Conservation (phyloP, 2,797 vertebrate species). For the Tadarida brasiliensis region DNA sequence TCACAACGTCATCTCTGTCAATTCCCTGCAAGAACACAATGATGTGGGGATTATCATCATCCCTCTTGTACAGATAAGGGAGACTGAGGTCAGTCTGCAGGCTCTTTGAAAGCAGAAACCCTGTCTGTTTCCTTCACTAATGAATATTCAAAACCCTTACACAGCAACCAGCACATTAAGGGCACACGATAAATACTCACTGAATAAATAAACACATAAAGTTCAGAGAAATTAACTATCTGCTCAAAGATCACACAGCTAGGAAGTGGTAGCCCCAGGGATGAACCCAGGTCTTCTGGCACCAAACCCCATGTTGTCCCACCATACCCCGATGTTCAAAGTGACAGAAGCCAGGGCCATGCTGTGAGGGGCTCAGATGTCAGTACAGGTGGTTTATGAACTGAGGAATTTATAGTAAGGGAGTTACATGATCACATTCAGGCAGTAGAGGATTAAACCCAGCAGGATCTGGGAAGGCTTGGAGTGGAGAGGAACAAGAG, state of each 20-base stretch:
- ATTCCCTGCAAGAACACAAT: neutral
- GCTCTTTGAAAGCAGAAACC: neutral
- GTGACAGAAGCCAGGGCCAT: neutral
- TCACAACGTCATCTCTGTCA: fast-evolving
- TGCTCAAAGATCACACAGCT: neutral
- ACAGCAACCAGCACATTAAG: neutral
- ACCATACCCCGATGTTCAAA: neutral
- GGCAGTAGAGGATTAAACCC: neutral
- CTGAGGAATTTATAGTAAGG: neutral
- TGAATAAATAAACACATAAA: neutral
- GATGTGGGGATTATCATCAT: neutral
- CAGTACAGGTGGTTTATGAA: neutral
- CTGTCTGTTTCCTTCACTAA: neutral
- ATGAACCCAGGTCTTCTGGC: neutral
- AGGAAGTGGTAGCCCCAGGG: neutral
- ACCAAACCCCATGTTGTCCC: neutral
- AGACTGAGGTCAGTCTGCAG: neutral
- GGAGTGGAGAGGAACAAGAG: neutral
- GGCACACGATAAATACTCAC: neutral
- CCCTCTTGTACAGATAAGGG: neutral
- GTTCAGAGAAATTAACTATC: neutral
- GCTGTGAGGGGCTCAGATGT: neutral
- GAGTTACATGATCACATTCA: neutral
- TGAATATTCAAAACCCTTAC: neutral
- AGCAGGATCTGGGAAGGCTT: neutral